These are phyloP conservation scores for Cathartes aura DNA, from an alignment of 2,113 vertebrate genomes.

Conservation along the genomic window DNA sequence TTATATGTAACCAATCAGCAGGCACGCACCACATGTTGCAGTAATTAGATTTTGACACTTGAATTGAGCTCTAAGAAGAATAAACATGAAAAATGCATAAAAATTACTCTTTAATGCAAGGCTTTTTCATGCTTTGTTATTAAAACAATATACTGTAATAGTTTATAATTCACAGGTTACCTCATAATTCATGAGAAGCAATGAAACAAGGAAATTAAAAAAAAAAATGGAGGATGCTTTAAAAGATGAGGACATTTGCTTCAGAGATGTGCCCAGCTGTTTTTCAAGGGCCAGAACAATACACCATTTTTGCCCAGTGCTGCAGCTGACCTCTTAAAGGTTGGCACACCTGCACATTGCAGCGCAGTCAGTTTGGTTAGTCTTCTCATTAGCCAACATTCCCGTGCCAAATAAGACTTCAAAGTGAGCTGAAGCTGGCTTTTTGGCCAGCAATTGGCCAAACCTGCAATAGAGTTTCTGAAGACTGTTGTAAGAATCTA, in stretches of 20 bases:
- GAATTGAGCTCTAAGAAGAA: conserved; percentile 58
- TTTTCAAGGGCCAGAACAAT: neutral
- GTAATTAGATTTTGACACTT: conserved; percentile 68
- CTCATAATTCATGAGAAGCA: conserved; percentile 43
- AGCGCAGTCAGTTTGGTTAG: neutral
- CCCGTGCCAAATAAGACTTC: neutral
- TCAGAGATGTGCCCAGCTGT: neutral
- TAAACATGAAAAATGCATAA: conserved; percentile 67
- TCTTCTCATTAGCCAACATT: neutral
- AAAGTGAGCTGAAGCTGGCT: neutral
- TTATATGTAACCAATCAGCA: conserved; percentile 8
- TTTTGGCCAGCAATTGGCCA: neutral
- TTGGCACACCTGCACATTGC: neutral
- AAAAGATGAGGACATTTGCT: neutral
- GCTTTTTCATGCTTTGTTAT: conserved; percentile 40
- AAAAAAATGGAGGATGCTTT: neutral
- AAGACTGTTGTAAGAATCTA: neutral
- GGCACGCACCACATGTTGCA: neutral
- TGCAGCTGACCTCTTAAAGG: neutral
- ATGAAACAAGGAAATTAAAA: neutral
- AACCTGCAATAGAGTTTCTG: neutral
- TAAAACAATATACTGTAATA: conserved; percentile 22
- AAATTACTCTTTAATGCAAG: conserved; percentile 17
- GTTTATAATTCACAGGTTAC: neutral
- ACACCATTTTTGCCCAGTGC: neutral